Evolutionary conservation across 2,113 vertebrate species (phyloP), one percentile per base, ranked within the genome.

Genomic region (Cyanoramphus novaezelandiae): DNA sequence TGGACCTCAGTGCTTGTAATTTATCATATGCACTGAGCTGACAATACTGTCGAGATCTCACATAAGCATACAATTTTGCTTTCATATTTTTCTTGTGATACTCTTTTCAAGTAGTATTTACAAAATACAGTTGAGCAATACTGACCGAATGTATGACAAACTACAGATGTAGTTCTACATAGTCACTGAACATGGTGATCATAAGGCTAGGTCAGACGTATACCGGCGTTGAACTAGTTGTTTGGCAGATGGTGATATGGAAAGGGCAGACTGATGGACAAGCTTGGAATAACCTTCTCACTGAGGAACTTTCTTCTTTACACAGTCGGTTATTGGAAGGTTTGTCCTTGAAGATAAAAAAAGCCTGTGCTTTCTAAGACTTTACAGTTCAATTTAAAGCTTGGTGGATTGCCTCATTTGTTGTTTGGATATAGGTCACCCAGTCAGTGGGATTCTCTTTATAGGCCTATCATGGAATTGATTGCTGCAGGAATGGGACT

Each of bases 371-470:
- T 76, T 67, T 88, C 47, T 47, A 75, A 49, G 33, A 60, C 67
- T 85, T 90, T 63, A 50, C 29, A 72, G 44, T 44, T 28, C 59
- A 90, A 21, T 93, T 85, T 93, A 93, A 95, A 93, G 37, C 52
- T 80, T 87, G 7, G 46, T 65, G 31, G 37, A 72, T 86, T 8
- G 35, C 6, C 8, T 95, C 27, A 4, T 83, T 89, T 35, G 15
- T 69, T 93, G 67, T 65, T 69, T 65, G n/a, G 63, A 90, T 95
- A 52, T 92, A 88, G 85, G 95, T 90, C 78, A 88, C 11, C 17
- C 19, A 7, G 53, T 39, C 92, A n/a, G 39, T 82, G 31, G 59
- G 52, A 35, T 11, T 86, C 85, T 80, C 79, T 94, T 93, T 80
- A 65, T 50, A 76, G 44, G 23, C 15, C 57, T 69, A 1, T 62